phyloP scores from a whole-genome alignment of 1,140 invertebrate genomes.

The Drosophila orena region DNA sequence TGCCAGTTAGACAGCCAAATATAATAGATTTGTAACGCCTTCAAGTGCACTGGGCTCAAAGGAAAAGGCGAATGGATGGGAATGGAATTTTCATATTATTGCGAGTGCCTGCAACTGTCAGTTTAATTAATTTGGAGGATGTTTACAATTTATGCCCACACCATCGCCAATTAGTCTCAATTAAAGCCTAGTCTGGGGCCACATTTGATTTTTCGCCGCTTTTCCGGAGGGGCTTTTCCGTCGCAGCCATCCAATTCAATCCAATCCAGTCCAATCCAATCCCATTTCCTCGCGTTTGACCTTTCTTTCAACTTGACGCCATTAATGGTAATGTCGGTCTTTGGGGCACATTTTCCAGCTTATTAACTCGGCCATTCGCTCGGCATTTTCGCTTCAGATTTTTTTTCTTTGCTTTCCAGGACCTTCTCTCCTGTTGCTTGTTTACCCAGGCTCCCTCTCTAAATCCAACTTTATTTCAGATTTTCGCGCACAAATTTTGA shows the following conservation, averaged over 20 bases:
- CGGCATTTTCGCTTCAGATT: neutral
- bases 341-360: conserved; percentile 68
- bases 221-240: conserved; percentile 12
- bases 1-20: neutral
- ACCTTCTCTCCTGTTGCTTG: neutral
- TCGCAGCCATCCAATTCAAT: neutral
- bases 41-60: neutral
- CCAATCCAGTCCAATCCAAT: conserved; percentile 1
- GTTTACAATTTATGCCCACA: conserved; percentile 38
- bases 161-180: conserved; percentile 32
- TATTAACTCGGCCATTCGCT: conserved; percentile 69
- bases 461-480: conserved; percentile 21
- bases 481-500: conserved; percentile 1
- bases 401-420: neutral
- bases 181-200: conserved; percentile 13
- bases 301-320: conserved; percentile 46
- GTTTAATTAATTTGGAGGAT: conserved; percentile 53
- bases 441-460: neutral
- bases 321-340: conserved; percentile 64
- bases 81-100: conserved; percentile 30
- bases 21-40: conserved; percentile 9
- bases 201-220: conserved; percentile 21
- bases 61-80: neutral
- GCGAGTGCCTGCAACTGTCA: conserved; percentile 36
- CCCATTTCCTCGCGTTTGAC: conserved; percentile 14